phyloP scores from a whole-genome alignment of 2,113 vertebrate genomes.

The Alethe castanea region DNA sequence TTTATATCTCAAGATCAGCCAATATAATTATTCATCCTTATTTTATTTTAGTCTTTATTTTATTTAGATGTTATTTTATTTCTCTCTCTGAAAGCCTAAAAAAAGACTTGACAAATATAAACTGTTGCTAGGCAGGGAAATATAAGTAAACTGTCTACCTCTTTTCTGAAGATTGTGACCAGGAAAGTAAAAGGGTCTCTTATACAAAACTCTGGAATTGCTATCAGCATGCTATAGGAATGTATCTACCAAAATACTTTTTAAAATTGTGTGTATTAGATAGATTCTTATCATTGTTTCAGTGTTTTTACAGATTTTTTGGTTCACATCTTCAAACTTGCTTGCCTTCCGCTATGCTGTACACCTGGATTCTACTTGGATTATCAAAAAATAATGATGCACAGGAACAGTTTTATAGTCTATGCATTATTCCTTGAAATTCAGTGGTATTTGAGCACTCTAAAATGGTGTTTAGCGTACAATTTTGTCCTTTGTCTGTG shows the following conservation, averaged over 20 bases:
- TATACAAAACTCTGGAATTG: neutral
- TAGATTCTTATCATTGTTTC: neutral
- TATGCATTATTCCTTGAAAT: neutral
- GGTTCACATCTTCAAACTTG: neutral
- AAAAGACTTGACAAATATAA: neutral
- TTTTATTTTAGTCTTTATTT: neutral
- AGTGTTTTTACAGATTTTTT: neutral
- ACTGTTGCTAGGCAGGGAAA: neutral
- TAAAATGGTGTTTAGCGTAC: neutral
- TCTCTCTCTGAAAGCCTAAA: neutral
- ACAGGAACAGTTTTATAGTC: neutral
- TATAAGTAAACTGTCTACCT: neutral
- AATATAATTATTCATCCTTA: neutral
- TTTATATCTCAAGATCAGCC: neutral
- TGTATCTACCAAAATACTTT: neutral
- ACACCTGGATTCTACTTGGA: neutral
- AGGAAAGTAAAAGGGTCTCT: neutral
- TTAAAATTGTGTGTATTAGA: neutral
- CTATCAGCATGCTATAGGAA: neutral
- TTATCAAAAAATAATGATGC: neutral
- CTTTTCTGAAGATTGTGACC: neutral
- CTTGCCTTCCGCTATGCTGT: neutral
- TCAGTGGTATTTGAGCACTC: neutral
- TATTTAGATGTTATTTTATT: neutral
- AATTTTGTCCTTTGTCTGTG: neutral